These are phyloP conservation scores for Bucco capensis DNA, from an alignment of 2,113 vertebrate genomes.

Conservation along the genomic window DNA sequence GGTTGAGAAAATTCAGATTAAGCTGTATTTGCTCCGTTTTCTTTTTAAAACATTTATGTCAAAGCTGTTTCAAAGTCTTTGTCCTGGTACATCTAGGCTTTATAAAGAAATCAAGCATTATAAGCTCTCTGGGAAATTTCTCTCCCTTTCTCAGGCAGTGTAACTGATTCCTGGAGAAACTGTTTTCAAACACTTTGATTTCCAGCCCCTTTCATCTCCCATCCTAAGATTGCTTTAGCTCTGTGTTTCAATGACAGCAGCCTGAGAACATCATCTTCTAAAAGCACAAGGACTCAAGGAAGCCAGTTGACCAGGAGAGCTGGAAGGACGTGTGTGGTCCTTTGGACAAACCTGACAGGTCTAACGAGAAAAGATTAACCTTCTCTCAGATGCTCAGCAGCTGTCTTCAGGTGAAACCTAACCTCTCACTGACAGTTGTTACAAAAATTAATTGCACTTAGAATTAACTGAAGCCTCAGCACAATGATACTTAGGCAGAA, in stretches of 20 bases:
- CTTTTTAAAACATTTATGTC: neutral
- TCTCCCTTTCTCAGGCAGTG: neutral
- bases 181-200: neutral
- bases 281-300: neutral
- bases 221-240: neutral
- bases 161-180: neutral
- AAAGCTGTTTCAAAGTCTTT: neutral
- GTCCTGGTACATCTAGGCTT: neutral
- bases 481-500: neutral
- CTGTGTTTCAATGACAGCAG: neutral
- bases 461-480: neutral
- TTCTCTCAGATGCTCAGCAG: neutral
- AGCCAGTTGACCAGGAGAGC: neutral
- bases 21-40: neutral
- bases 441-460: neutral
- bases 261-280: neutral
- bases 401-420: neutral
- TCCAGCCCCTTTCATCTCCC: neutral
- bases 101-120: neutral
- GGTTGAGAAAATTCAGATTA: neutral
- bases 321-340: neutral
- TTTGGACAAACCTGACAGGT: neutral
- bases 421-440: neutral
- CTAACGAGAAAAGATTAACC: neutral
- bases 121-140: neutral